Evolutionary conservation across 23 tunicate genomes (phyloP).

Genomic region (Styela clava): DNA sequence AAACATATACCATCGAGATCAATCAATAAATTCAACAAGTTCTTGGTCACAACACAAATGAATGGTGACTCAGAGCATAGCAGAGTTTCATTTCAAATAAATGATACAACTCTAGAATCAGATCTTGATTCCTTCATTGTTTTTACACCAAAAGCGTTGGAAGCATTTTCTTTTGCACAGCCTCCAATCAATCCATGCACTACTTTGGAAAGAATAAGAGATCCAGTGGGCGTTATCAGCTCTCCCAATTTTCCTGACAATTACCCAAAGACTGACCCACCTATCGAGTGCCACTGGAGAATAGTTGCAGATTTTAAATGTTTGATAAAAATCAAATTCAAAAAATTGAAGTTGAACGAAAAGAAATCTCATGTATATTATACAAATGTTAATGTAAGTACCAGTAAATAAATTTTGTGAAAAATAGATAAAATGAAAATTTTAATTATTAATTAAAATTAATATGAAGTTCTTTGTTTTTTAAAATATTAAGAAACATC

Average conservation of each 20-base stretch:
- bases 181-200: conserved; percentile 12
- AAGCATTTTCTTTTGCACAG: not conserved
- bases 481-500: no score
- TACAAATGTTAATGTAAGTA: conserved; percentile 17
- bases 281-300: conserved; percentile 39
- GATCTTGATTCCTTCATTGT: not conserved
- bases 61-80: not conserved
- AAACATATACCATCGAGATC: not conserved
- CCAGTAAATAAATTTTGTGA: no score
- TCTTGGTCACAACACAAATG: not conserved
- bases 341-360: not conserved
- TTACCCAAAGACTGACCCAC: not conserved
- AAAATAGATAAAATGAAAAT: no score
- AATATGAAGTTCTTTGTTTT: no score
- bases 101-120: not conserved
- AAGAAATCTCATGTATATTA: not conserved
- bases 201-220: conserved; percentile 5
- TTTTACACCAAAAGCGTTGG: not conserved
- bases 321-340: conserved; percentile 40
- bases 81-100: not conserved
- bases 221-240: not conserved
- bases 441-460: no score
- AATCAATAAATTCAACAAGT: not conserved
- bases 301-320: conserved; percentile 15
- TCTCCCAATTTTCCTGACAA: not conserved